phyloP scores from a whole-genome alignment of 2,797 vertebrate species.

The Kryptopterus vitreolus region DNA sequence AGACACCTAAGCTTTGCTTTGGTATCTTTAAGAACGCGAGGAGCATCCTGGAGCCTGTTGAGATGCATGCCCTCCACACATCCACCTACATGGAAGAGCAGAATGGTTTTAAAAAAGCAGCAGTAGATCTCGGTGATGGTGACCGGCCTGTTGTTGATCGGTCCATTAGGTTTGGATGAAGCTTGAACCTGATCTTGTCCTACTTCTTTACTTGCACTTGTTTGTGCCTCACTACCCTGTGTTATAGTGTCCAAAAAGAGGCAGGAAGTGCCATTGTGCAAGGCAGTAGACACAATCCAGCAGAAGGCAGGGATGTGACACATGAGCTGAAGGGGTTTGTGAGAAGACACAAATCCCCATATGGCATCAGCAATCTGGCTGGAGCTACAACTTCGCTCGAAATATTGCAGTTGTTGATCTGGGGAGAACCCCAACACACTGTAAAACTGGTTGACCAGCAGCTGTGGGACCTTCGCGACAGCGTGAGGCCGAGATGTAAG shows the following conservation, averaged over 20 bases:
- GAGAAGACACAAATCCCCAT: slow-evolving; percentile 54
- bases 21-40: slow-evolving; percentile 47
- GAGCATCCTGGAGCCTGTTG: slow-evolving; percentile 56
- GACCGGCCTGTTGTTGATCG: slow-evolving; percentile 26
- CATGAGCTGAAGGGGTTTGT: slow-evolving; percentile 61
- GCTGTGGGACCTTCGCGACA: slow-evolving; percentile 56
- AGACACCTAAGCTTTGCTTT: slow-evolving; percentile 48
- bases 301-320: slow-evolving; percentile 64
- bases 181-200: not conserved
- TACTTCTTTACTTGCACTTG: not conserved
- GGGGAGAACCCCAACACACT: slow-evolving; percentile 58
- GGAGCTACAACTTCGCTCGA: slow-evolving; percentile 50
- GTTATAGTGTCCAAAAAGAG: slow-evolving; percentile 25
- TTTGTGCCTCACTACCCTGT: not conserved
- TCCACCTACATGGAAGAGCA: slow-evolving; percentile 58
- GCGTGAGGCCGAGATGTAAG: slow-evolving; percentile 61
- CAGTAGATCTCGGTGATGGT: slow-evolving; percentile 63
- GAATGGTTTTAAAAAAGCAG: slow-evolving; percentile 60
- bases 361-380: slow-evolving; percentile 36
- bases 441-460: slow-evolving; percentile 54
- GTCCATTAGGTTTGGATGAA: slow-evolving; percentile 8
- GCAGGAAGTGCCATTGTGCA: slow-evolving; percentile 46
- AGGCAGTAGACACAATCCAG: slow-evolving; percentile 60
- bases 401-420: slow-evolving; percentile 58
- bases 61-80: slow-evolving; percentile 49